Evolutionary conservation across 2,797 vertebrate species (phyloP).

Genomic region (Todus mexicanus): DNA sequence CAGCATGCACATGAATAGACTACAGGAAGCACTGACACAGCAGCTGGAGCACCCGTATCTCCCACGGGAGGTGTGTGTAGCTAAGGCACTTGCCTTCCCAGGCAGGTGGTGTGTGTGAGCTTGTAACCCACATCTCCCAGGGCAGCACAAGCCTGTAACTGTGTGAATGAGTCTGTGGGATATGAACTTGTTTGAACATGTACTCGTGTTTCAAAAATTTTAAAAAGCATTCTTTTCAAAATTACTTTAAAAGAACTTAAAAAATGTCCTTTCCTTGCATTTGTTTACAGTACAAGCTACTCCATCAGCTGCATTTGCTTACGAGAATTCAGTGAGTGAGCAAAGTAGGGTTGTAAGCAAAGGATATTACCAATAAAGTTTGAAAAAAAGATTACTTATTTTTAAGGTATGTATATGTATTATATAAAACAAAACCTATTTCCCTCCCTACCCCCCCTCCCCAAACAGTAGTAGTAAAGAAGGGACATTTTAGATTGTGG

Average conservation of each 20-base stretch:
- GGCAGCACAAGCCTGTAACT: rapidly evolving
- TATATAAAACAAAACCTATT: background rate
- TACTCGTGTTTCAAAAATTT: background rate
- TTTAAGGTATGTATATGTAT: background rate
- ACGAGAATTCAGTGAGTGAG: background rate
- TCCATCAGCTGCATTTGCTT: background rate
- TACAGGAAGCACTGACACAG: background rate
- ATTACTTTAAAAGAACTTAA: background rate
- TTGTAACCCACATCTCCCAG: background rate
- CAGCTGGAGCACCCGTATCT: background rate
- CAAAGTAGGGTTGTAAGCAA: background rate
- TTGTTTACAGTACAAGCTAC: background rate
- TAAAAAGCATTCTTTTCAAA: background rate
- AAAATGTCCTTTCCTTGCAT: background rate
- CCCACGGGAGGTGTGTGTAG: background rate
- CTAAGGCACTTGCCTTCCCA: background rate
- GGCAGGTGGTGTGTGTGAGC: rapidly evolving
- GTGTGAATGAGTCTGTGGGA: background rate
- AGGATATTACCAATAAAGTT: background rate
- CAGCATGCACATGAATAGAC: rapidly evolving
- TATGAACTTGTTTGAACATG: background rate
- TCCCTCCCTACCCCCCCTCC: background rate
- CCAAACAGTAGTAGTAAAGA: background rate
- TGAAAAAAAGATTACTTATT: background rate
- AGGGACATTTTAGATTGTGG: background rate